These are phyloP conservation scores for Cynocephalus volans DNA, from an alignment of 2,113 vertebrate species.

Conservation along the genomic window DNA sequence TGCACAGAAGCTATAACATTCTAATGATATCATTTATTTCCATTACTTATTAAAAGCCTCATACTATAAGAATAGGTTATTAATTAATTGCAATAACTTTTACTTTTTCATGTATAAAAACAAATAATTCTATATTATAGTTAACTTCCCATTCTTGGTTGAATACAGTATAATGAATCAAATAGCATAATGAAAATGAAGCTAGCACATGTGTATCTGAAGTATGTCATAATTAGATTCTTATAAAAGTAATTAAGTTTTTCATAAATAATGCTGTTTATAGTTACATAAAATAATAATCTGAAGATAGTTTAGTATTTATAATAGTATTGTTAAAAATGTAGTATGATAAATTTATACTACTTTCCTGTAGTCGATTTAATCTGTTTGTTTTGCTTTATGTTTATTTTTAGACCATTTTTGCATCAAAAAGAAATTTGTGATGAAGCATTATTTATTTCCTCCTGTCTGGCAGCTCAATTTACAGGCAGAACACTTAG, in stretches of 20 bases:
- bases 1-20: background rate
- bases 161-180: background rate
- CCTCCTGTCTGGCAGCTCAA: conserved; percentile 74
- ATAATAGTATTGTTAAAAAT: conserved; percentile 53
- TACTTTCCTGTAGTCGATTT: background rate
- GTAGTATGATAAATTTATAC: background rate
- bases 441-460: conserved; percentile 78
- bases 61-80: background rate
- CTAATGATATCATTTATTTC: background rate
- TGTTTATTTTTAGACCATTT: conserved; percentile 75
- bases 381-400: conserved; percentile 57
- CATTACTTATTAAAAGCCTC: background rate
- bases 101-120: background rate
- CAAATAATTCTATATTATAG: conserved; percentile 5
- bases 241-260: background rate
- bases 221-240: background rate
- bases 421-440: conserved; percentile 36
- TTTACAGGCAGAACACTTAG: conserved; percentile 73
- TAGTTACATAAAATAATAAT: background rate
- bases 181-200: conserved; percentile 42
- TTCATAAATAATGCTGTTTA: background rate
- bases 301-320: conserved; percentile 28
- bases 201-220: background rate
- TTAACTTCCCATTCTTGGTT: background rate
- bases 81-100: conserved; percentile 13